phyloP scores from a whole-genome alignment of 2,888 invertebrate genomes.

The Hesperia comma region DNA sequence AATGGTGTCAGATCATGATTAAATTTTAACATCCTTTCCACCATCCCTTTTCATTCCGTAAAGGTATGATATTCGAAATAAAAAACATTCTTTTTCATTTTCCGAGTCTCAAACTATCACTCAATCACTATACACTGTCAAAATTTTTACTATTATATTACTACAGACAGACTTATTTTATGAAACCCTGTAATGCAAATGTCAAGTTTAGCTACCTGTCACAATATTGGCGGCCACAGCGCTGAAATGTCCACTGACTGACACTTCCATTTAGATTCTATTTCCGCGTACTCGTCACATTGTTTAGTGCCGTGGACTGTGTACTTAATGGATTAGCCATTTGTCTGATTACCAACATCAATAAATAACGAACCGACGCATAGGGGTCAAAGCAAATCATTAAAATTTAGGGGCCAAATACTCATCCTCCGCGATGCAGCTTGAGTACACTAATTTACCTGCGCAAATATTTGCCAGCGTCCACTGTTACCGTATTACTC shows the following conservation, averaged over 20 bases:
- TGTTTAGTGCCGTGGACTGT: slow-evolving; percentile 56
- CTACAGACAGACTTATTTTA: too few relatives aligned
- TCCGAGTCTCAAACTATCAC: too few relatives aligned
- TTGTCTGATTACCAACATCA: slow-evolving; percentile 80
- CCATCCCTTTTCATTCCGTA: too few relatives aligned
- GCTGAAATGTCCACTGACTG: slow-evolving; percentile 42
- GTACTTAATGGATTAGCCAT: slow-evolving; percentile 80
- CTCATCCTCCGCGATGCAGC: slow-evolving; percentile 58
- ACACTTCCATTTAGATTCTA: slow-evolving; percentile 63
- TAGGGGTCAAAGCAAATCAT: slow-evolving; percentile 70
- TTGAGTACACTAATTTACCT: slow-evolving; percentile 72
- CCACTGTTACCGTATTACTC: slow-evolving; percentile 24
- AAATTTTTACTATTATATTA: too few relatives aligned
- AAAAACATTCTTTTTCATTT: too few relatives aligned
- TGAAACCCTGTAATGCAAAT: too few relatives aligned
- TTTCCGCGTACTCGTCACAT: slow-evolving; percentile 58
- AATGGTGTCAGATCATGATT: too few relatives aligned
- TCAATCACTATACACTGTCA: too few relatives aligned
- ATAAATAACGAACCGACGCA: slow-evolving; percentile 73
- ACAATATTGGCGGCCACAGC: slow-evolving; percentile 21
- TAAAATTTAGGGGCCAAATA: slow-evolving; percentile 69
- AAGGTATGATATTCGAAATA: too few relatives aligned
- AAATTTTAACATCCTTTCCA: too few relatives aligned
- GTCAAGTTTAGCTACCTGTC: slow-evolving; percentile 16
- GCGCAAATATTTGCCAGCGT: slow-evolving; percentile 63